Conservation (phyloP, 2,888 invertebrate species). For the Trichogramma dendrolimi region DNA sequence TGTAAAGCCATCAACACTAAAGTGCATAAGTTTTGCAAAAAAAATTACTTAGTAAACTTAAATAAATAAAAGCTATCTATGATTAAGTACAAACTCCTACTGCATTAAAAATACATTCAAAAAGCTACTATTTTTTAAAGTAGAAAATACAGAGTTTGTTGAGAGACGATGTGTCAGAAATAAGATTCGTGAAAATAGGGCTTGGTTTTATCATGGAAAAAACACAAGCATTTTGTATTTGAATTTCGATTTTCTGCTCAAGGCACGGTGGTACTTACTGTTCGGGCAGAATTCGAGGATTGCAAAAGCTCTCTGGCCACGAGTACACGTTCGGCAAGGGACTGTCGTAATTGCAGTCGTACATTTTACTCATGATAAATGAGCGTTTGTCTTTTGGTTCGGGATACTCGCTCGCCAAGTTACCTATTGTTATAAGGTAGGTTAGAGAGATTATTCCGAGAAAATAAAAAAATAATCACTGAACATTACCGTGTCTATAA, state of each 20-base stretch:
- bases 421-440: constrained; percentile 54
- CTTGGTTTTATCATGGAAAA: background rate
- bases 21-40: too few relatives aligned
- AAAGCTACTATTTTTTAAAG: constrained; percentile 9
- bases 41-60: too few relatives aligned
- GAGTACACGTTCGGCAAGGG: constrained; percentile 63
- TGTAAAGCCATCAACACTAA: too few relatives aligned
- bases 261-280: constrained; percentile 40
- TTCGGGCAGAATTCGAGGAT: constrained; percentile 47
- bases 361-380: constrained; percentile 71
- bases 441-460: background rate
- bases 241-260: background rate
- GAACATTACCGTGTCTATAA: constrained; percentile 75
- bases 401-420: constrained; percentile 78
- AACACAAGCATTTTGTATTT: background rate
- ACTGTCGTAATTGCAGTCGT: constrained; percentile 73
- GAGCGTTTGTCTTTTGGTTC: constrained; percentile 72
- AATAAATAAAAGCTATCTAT: too few relatives aligned
- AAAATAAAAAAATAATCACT: constrained; percentile 32
- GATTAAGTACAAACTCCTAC: too few relatives aligned
- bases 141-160: background rate
- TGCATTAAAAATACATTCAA: too few relatives aligned
- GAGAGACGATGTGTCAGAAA: background rate
- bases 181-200: too few relatives aligned
- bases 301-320: constrained; percentile 52